phyloP scores from a whole-genome alignment of 2,888 invertebrate species.

The Brenthis hecate region DNA sequence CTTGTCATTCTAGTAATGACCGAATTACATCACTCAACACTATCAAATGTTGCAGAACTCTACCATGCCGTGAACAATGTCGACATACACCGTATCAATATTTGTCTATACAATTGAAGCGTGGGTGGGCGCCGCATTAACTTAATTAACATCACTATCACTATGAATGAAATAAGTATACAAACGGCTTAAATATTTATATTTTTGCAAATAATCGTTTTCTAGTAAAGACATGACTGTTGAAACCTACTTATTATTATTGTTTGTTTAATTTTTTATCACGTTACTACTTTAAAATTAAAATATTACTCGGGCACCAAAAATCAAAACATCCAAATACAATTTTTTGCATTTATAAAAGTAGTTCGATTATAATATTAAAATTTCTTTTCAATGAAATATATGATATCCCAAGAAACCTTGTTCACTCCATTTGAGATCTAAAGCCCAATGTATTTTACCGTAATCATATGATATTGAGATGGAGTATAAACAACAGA shows the following conservation, averaged over 20 bases:
- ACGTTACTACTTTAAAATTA: too few relatives aligned
- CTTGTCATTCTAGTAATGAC: too few relatives aligned
- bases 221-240: too few relatives aligned
- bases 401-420: background rate
- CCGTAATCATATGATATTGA: constrained; percentile 14
- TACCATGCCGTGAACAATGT: background rate
- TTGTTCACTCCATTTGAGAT: background rate
- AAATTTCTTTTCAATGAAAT: background rate
- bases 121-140: constrained; percentile 70
- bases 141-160: constrained; percentile 63
- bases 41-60: too few relatives aligned
- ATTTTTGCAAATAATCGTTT: background rate
- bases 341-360: too few relatives aligned
- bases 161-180: constrained; percentile 21
- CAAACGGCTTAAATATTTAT: background rate
- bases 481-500: constrained; percentile 18
- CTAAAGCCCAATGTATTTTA: constrained; percentile 13
- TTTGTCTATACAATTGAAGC: constrained; percentile 73
- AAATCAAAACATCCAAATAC: too few relatives aligned
- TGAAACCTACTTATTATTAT: too few relatives aligned
- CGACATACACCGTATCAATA: constrained; percentile 57
- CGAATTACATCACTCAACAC: too few relatives aligned
- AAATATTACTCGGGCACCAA: too few relatives aligned
- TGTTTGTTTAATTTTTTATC: too few relatives aligned
- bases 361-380: background rate